Conservation (phyloP, 2,888 invertebrate genomes). For the Smittia aterrima region DNA sequence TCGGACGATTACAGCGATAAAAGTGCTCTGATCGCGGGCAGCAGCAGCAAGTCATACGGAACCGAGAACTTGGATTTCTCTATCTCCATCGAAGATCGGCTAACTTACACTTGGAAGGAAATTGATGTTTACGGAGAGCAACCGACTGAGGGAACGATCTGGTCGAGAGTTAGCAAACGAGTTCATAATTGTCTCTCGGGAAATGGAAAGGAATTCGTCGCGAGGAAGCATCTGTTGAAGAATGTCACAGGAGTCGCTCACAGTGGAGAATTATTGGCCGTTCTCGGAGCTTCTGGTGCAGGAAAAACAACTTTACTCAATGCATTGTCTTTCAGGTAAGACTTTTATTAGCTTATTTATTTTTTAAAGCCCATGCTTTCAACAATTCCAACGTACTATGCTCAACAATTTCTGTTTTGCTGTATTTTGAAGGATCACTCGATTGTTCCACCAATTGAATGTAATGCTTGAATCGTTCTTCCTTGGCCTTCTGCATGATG, state of each 20-base stretch:
- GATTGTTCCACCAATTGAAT: too few species aligned
- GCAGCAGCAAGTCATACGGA: constrained; percentile 22
- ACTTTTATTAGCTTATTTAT: too few species aligned
- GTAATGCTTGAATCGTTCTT: too few species aligned
- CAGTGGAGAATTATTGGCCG: constrained; percentile 81
- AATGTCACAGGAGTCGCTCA: constrained; percentile 79
- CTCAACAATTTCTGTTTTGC: too few species aligned
- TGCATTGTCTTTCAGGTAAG: constrained; percentile 69
- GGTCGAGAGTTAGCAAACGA: constrained; percentile 47
- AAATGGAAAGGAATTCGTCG: constrained; percentile 46
- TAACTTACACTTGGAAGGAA: constrained; percentile 65
- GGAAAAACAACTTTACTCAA: constrained; percentile 94
- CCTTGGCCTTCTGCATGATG: too few species aligned
- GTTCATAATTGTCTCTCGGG: constrained; percentile 13
- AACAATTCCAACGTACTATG: too few species aligned
- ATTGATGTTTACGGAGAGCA: constrained; percentile 72
- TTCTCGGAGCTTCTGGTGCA: constrained; percentile 88
- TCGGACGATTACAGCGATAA: constrained; percentile 28
- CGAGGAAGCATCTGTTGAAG: constrained; percentile 70
- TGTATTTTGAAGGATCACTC: too few species aligned
- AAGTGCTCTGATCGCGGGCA: constrained; percentile 16
- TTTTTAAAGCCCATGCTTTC: too few species aligned
- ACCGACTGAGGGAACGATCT: constrained; percentile 54
- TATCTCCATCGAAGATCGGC: constrained; percentile 21
- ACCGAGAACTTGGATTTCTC: constrained; percentile 4